These are phyloP conservation scores for Neotragus moschatus DNA, from an alignment of 2,113 vertebrate species.

Conservation along the genomic window DNA sequence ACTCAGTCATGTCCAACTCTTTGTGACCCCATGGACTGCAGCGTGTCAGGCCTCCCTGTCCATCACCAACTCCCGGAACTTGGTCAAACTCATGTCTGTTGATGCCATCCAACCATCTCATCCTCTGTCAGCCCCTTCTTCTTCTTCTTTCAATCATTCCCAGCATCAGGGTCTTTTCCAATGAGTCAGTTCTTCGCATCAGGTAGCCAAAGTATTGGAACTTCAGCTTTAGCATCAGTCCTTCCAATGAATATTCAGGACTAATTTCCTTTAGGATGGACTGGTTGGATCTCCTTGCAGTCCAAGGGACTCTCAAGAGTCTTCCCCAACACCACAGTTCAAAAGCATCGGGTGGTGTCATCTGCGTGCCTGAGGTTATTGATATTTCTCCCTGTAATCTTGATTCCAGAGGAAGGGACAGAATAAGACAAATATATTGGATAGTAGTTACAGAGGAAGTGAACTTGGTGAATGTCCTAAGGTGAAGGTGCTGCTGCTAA, in stretches of 20 bases:
- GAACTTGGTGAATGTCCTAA: not conserved
- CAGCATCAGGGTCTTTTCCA: not conserved
- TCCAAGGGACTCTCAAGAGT: not conserved
- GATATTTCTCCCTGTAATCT: not conserved
- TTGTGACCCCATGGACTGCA: not conserved
- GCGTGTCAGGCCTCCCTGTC: rapidly evolving
- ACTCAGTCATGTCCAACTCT: not conserved
- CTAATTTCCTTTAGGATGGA: not conserved
- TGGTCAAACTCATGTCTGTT: not conserved
- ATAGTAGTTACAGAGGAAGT: not conserved
- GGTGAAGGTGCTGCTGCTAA: rapidly evolving
- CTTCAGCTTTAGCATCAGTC: not conserved
- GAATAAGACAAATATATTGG: not conserved
- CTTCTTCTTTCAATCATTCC: not conserved
- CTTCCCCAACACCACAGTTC: not conserved
- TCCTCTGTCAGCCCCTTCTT: not conserved
- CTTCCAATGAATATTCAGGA: not conserved
- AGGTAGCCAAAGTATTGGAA: not conserved
- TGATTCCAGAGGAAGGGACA: not conserved
- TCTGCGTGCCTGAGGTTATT: not conserved
- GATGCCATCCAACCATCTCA: not conserved
- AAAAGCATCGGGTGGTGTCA: not conserved
- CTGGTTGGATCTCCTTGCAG: not conserved
- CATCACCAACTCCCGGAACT: rapidly evolving
- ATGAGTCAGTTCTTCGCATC: rapidly evolving